Base-by-base conservation (phyloP, 2,113 vertebrate genomes). In the Galeopterus variegatus region DNA sequence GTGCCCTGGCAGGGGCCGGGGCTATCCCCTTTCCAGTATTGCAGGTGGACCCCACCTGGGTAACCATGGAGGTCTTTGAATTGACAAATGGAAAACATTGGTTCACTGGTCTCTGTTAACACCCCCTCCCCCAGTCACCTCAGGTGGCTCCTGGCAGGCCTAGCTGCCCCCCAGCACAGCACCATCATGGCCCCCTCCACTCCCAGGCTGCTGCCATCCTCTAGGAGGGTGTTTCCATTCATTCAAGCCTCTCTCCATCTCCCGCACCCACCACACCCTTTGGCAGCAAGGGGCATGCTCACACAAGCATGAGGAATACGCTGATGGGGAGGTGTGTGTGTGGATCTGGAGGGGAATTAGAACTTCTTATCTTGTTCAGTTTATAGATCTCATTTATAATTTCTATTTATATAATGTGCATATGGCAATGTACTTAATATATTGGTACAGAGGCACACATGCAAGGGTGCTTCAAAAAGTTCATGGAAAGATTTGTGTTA, bases 271-370 rank as follows among this genome's bases (percentile, higher is more conserved):
- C 60, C 45, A 62, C 23, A 7, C 21, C 15, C 33, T 90, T 50
- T 62, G 28, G 84, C 11, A 26, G 6, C 23, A 19, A 58, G 56
- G 23, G 21, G 79, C 52, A 65, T 8, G 7, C 67, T 58, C 24
- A 6, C 6, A 17, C 3, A 17, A 10, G 48, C 0, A 3, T 65
- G 56, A 31, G 45, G 14, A 21, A 15, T 18, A 9, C 1, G 36
- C 58, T 58, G 11, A 2, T 18, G 11, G 33, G 67, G 36, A 58
- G 41, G 14, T 5, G 1, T 90, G 1, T 90, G 33, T 8, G 8
- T 36, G 24, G 52, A 3, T 24, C 24, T 18, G 18, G 48, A 15
- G 17, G 12, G 36, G 7, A 67, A 8, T 56, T 52, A 36, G 48
- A 76, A 28, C 12, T 48, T 24, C 73, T 64, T 72, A 91, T 88